Conservation (phyloP, 30 jellyfish, hydroid and myxozoan genomes). For the Phacellophora camtschatica region DNA sequence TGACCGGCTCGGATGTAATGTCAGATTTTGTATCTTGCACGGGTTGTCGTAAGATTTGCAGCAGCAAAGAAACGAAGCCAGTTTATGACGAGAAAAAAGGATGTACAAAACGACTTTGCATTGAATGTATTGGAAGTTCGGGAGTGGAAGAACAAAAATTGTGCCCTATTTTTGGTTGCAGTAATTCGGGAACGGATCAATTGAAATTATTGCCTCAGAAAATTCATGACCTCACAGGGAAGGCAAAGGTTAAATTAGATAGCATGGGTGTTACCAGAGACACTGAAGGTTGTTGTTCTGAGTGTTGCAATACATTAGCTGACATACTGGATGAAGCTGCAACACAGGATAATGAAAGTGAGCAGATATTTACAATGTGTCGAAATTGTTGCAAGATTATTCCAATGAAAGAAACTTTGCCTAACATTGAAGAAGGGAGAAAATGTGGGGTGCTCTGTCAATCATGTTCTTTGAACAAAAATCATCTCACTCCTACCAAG, state of each 20-base stretch:
- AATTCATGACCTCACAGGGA: background rate
- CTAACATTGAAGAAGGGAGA: constrained; percentile 46
- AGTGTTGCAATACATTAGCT: constrained; percentile 12
- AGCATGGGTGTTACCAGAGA: constrained; percentile 13
- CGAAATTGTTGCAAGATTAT: constrained; percentile 45
- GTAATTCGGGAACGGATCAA: constrained; percentile 5
- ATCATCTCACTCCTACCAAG: background rate
- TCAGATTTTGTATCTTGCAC: constrained; percentile 74
- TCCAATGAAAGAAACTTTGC: constrained; percentile 45
- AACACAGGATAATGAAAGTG: background rate
- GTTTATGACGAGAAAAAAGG: constrained; percentile 49
- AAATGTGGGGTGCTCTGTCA: constrained; percentile 57
- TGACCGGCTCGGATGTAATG: constrained; percentile 12
- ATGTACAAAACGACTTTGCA: constrained; percentile 18
- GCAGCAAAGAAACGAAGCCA: constrained; percentile 56
- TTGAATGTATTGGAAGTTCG: constrained; percentile 22
- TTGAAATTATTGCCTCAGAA: constrained; percentile 6
- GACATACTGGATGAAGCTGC: background rate
- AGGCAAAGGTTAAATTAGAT: background rate
- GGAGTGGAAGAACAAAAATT: background rate
- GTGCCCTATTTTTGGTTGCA: constrained; percentile 49
- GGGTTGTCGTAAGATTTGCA: constrained; percentile 68
- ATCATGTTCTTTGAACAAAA: constrained; percentile 5
- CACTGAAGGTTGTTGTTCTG: constrained; percentile 21
- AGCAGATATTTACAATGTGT: constrained; percentile 55